Evolutionary conservation across 2,113 vertebrate genomes (phyloP).

Genomic region (Podiceps cristatus): DNA sequence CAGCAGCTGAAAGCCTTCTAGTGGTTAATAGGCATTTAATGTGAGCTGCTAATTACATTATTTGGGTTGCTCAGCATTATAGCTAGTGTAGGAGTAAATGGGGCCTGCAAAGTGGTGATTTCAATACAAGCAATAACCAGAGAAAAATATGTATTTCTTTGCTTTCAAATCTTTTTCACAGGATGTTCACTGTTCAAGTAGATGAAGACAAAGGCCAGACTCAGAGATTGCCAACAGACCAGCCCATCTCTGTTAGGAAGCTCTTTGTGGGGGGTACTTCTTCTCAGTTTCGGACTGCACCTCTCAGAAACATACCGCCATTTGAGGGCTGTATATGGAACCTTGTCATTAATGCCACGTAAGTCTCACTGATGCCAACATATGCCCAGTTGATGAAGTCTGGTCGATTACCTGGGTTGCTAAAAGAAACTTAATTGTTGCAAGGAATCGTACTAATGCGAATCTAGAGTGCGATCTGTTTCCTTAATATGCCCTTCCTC

Average conservation of each 20-base stretch:
- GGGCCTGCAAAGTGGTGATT: neutral
- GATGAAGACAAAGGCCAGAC: constrained; percentile 88
- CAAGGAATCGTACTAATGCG: neutral
- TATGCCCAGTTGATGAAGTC: neutral
- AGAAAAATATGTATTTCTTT: neutral
- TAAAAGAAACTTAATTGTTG: neutral
- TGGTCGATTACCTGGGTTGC: neutral
- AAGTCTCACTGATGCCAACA: constrained; percentile 36
- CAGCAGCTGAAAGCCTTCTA: neutral
- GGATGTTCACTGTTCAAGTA: constrained; percentile 89
- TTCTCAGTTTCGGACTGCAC: constrained; percentile 77
- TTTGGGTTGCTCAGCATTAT: neutral
- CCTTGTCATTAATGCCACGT: constrained; percentile 92
- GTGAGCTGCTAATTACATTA: neutral
- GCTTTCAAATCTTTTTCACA: constrained; percentile 64
- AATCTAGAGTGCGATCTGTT: neutral
- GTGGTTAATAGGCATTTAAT: neutral
- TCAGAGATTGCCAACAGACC: constrained; percentile 83
- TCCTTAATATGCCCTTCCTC: neutral
- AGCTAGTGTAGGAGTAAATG: neutral
- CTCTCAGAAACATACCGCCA: constrained; percentile 84
- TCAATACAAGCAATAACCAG: neutral
- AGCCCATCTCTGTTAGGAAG: constrained; percentile 83
- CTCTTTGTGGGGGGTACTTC: constrained; percentile 92
- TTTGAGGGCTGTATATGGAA: constrained; percentile 98